These are phyloP conservation scores for Pangasianodon gigas DNA, from an alignment of 2,113 vertebrate species.

Conservation along the genomic window DNA sequence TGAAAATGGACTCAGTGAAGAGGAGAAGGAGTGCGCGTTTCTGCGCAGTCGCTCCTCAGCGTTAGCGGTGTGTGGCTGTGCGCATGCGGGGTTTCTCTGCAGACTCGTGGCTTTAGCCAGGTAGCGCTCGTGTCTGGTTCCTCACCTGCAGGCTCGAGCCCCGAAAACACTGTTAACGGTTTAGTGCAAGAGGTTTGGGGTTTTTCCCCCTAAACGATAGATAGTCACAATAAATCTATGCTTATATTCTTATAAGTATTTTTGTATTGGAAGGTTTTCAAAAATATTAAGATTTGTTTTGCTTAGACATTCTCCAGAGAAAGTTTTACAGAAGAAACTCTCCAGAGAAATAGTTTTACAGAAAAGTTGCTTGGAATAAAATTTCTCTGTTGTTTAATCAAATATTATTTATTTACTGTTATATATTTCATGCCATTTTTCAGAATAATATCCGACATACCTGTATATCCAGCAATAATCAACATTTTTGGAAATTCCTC, in stretches of 20 bases:
- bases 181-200: neutral
- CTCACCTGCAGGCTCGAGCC: neutral
- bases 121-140: slow-evolving; percentile 53
- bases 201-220: neutral
- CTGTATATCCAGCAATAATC: neutral
- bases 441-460: neutral
- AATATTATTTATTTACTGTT: neutral
- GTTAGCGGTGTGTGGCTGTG: slow-evolving; percentile 66
- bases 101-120: slow-evolving; percentile 64
- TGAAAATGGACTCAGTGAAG: slow-evolving; percentile 60
- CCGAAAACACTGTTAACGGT: neutral
- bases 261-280: neutral
- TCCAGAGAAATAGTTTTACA: neutral
- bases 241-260: neutral
- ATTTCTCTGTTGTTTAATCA: neutral
- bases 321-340: too few species aligned
- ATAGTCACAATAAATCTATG: neutral
- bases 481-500: too few species aligned
- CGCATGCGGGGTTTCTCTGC: slow-evolving; percentile 75
- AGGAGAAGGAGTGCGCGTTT: slow-evolving; percentile 57
- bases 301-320: neutral
- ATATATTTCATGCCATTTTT: neutral
- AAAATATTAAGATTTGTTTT: neutral
- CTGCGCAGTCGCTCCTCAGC: slow-evolving; percentile 62
- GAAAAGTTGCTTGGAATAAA: neutral